Evolutionary conservation across 2,797 vertebrate genomes (phyloP).

Genomic region (Muscicapa comitata): DNA sequence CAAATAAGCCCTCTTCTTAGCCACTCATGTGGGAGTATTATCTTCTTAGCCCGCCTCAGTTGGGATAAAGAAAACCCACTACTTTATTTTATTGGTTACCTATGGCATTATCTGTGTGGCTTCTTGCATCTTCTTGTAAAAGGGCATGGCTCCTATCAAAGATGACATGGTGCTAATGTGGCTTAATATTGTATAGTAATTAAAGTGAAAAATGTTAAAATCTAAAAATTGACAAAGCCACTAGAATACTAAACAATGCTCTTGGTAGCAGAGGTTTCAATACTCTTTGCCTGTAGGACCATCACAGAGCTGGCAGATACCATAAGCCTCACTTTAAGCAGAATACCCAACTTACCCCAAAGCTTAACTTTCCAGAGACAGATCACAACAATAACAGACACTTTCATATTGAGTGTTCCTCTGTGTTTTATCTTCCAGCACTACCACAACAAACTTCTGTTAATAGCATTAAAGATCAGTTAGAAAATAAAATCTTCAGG

Average conservation of each 20-base stretch:
- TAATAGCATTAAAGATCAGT: neutral
- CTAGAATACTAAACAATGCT: neutral
- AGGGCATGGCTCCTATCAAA: neutral
- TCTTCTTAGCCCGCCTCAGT: neutral
- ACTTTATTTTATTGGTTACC: neutral
- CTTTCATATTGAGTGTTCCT: neutral
- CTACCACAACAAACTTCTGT: neutral
- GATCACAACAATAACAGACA: neutral
- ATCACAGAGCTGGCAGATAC: neutral
- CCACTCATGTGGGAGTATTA: neutral
- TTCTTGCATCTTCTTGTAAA: neutral
- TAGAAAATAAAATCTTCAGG: constrained; percentile 7
- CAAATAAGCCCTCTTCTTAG: neutral
- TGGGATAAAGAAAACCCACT: neutral
- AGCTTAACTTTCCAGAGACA: neutral
- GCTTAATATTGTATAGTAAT: neutral
- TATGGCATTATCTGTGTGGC: neutral
- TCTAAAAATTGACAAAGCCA: neutral
- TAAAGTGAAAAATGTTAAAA: neutral
- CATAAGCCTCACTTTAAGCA: neutral
- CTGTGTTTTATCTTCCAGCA: constrained; percentile 3
- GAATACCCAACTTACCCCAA: neutral
- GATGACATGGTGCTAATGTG: neutral
- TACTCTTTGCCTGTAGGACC: neutral
- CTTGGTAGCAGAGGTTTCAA: neutral